phyloP scores from a whole-genome alignment of 2,797 vertebrate species.

The Crypturellus tataupa region DNA sequence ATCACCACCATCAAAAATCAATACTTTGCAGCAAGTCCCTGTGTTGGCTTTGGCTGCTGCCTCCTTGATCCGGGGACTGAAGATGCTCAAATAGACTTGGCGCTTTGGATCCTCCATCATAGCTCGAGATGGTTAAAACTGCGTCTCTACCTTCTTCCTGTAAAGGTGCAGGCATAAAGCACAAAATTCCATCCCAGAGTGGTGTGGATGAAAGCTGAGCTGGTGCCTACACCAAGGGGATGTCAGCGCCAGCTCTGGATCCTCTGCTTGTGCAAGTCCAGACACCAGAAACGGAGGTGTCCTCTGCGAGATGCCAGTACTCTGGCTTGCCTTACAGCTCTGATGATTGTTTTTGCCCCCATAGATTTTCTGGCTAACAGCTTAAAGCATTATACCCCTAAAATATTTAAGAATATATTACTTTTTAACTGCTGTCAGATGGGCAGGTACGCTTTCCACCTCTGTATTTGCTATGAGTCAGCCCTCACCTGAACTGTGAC shows the following conservation, averaged over 20 bases:
- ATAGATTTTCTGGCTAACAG: neutral
- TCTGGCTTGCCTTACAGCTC: neutral
- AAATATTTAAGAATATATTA: neutral
- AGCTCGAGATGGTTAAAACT: neutral
- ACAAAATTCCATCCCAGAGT: neutral
- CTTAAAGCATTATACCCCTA: neutral
- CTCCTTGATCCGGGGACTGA: slow-evolving; percentile 23
- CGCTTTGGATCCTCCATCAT: neutral
- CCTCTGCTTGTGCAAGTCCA: neutral
- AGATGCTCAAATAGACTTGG: slow-evolving; percentile 3
- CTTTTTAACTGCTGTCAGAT: neutral
- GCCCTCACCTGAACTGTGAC: neutral
- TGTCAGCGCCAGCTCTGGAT: neutral
- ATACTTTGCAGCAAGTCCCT: slow-evolving; percentile 47
- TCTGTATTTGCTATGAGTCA: neutral
- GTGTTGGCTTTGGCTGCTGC: slow-evolving; percentile 65
- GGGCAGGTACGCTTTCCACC: neutral
- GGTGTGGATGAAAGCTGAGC: neutral
- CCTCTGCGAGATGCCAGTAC: neutral
- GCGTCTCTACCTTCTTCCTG: neutral
- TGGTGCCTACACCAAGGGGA: neutral
- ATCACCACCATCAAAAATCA: slow-evolving; percentile 64
- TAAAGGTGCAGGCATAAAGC: neutral
- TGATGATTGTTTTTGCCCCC: neutral
- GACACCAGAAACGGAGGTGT: neutral